These are phyloP conservation scores for Octonoba sinensis DNA, from an alignment of 2,888 invertebrate genomes.

Conservation along the genomic window DNA sequence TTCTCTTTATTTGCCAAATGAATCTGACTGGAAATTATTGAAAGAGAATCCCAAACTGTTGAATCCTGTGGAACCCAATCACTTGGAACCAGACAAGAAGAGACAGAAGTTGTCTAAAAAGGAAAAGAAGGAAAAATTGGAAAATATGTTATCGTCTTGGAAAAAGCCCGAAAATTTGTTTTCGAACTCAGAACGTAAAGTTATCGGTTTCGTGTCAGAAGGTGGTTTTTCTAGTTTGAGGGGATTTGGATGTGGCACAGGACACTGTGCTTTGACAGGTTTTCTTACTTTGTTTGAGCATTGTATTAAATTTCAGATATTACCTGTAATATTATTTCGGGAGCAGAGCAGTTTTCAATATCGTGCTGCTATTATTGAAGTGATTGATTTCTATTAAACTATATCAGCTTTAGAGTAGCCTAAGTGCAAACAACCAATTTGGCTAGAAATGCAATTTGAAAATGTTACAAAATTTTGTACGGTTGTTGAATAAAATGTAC, in stretches of 20 bases:
- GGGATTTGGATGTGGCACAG: slow-evolving; percentile 37
- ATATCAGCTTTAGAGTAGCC: too few relatives aligned
- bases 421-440: too few relatives aligned
- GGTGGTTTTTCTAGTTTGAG: slow-evolving; percentile 43
- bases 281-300: slow-evolving; percentile 19
- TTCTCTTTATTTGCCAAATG: slow-evolving; percentile 34
- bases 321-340: slow-evolving; percentile 32
- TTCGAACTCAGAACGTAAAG: slow-evolving; percentile 27
- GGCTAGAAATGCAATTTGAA: too few relatives aligned
- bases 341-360: slow-evolving; percentile 53
- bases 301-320: slow-evolving; percentile 16
- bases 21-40: slow-evolving; percentile 18
- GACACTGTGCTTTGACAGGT: slow-evolving; percentile 49
- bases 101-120: not conserved
- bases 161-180: slow-evolving; percentile 31
- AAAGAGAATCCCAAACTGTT: slow-evolving; percentile 14
- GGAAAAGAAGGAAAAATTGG: not conserved
- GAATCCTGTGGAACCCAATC: slow-evolving; percentile 45
- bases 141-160: not conserved
- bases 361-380: slow-evolving; percentile 31
- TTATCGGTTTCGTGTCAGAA: slow-evolving; percentile 53
- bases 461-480: too few relatives aligned
- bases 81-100: not conserved
- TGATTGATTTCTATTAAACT: slow-evolving; percentile 1
- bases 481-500: too few relatives aligned